Conservation (phyloP, 2,113 vertebrate species). For the Malaclemys terrapin region DNA sequence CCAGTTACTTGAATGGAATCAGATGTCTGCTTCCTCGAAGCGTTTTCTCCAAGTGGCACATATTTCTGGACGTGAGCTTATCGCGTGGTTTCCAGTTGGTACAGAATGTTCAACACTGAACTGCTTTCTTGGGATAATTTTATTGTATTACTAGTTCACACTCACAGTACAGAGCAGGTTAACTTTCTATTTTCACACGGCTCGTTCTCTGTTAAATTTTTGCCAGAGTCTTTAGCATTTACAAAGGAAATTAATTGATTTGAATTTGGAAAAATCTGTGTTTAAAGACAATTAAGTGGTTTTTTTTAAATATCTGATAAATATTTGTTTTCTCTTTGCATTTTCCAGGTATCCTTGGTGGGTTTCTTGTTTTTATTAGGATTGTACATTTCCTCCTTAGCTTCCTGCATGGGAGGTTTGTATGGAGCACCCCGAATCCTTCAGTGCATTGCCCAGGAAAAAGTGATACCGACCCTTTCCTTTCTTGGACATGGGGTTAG, state of each 20-base stretch:
- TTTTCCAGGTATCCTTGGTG: slow-evolving; percentile 94
- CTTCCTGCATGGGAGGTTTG: slow-evolving; percentile 97
- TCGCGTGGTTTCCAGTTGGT: slow-evolving; percentile 39
- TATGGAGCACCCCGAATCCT: slow-evolving; percentile 97
- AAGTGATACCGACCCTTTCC: slow-evolving; percentile 89
- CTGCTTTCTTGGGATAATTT: slow-evolving; percentile 62
- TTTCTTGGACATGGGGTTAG: slow-evolving; percentile 91
- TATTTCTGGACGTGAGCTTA: slow-evolving; percentile 60
- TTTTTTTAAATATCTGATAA: background rate
- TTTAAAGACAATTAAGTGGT: background rate
- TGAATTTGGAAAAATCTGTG: background rate
- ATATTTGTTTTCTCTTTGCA: background rate
- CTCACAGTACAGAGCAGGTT: slow-evolving; percentile 23
- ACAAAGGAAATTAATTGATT: background rate
- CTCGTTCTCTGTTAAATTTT: background rate
- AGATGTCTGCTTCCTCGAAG: slow-evolving; percentile 51
- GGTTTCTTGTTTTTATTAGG: slow-evolving; percentile 97
- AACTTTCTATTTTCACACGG: slow-evolving; percentile 25
- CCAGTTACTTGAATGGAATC: slow-evolving; percentile 67
- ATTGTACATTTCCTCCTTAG: slow-evolving; percentile 96
- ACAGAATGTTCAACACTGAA: slow-evolving; percentile 70
- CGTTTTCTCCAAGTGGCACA: slow-evolving; percentile 46
- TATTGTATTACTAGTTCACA: slow-evolving; percentile 61
- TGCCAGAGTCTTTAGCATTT: background rate
- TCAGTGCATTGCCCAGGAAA: slow-evolving; percentile 96